phyloP scores from a whole-genome alignment of 2,113 vertebrate genomes.

The Canis aureus region DNA sequence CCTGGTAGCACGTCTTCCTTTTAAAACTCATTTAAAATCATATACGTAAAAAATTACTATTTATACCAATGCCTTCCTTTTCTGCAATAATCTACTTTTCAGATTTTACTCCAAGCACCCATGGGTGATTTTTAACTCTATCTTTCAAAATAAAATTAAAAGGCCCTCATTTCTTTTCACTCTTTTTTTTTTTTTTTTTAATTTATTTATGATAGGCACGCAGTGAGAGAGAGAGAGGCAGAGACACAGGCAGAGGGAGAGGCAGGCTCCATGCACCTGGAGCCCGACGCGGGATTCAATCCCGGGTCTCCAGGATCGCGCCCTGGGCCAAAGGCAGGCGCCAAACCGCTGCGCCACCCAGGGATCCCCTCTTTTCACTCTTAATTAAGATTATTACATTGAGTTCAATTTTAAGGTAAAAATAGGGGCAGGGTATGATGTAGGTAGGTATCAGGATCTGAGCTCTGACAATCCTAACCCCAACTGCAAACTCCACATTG shows the following conservation, averaged over 20 bases:
- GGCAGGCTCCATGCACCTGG: too few relatives aligned
- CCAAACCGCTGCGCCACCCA: too few relatives aligned
- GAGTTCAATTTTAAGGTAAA: constrained; percentile 25
- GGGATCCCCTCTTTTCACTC: neutral
- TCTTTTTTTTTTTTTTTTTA: too few relatives aligned
- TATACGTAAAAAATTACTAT: neutral
- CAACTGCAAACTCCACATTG: neutral
- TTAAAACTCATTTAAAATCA: constrained; percentile 37
- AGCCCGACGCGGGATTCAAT: too few relatives aligned
- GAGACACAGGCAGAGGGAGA: too few relatives aligned
- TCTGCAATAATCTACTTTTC: constrained; percentile 2
- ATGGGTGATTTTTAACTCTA: neutral
- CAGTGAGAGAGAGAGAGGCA: too few relatives aligned
- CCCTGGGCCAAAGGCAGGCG: too few relatives aligned
- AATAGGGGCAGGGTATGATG: neutral
- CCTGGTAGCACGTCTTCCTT: neutral
- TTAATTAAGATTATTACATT: neutral
- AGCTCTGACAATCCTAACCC: neutral
- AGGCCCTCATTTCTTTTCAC: neutral
- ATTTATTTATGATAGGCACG: too few relatives aligned
- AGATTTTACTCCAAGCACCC: neutral
- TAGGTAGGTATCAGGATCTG: neutral
- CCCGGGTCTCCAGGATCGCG: too few relatives aligned
- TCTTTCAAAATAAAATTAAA: constrained; percentile 50
- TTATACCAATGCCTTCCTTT: neutral